Conservation (phyloP, 2,888 invertebrate genomes). For the Cephus spinipes region DNA sequence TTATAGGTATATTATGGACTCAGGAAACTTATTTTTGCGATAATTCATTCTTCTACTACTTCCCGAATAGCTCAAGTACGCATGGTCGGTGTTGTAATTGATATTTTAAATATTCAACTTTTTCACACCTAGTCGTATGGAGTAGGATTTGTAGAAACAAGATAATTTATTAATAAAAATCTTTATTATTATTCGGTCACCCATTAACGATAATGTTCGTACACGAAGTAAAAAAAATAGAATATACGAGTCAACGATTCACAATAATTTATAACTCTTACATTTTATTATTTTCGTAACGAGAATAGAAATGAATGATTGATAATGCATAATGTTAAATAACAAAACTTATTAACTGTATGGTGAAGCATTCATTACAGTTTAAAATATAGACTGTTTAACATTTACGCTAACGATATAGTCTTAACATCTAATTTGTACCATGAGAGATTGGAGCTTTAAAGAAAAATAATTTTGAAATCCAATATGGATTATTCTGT, state of each 20-base stretch:
- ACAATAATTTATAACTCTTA: neutral
- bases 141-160: neutral
- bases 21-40: neutral
- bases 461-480: neutral
- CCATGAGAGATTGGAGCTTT: neutral
- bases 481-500: neutral
- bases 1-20: neutral
- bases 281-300: neutral
- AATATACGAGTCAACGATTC: neutral
- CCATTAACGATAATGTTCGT: neutral
- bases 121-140: no score
- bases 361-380: neutral
- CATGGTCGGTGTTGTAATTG: neutral
- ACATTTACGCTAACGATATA: neutral
- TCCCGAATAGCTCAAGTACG: neutral
- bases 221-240: neutral
- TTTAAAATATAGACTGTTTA: neutral
- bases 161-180: neutral
- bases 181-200: neutral
- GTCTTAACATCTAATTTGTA: neutral
- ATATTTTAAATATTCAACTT: neutral
- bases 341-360: neutral
- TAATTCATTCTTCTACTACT: neutral
- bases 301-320: neutral
- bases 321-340: neutral